Base-by-base conservation (phyloP, 2,797 vertebrate species). In the Parauchenoglanis ngamensis region DNA sequence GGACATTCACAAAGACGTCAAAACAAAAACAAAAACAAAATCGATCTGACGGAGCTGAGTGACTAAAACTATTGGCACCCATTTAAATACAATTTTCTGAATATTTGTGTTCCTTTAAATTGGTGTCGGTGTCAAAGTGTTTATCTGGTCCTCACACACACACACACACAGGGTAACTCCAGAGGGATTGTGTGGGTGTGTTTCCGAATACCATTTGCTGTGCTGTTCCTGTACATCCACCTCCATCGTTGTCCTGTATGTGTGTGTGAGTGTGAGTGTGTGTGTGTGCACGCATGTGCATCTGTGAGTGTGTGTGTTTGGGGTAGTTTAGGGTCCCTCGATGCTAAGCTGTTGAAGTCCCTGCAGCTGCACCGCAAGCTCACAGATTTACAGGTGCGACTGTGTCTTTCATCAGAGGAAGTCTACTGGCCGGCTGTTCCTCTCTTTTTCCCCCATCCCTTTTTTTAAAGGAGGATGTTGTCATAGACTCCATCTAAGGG, bases 331-430 rank as follows among this genome's bases (percentile, higher is more conserved):
- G 92, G 87, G 90, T 93, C 92, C 94, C 89, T 52, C 88, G 85
- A 87, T 89, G 91, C 91, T 90, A 92, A 92, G 92, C 91, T 92
- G 88, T 87, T 91, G 91, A 93, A 85, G 94, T 92, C 87, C 91
- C 91, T 94, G 95, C 96, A 97, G 96, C 95, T 96, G 96, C 93
- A 91, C 88, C 31, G 90, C 91, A 90, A 94, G 89, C 89, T 92
- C 92, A 93, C 90, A 95, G 96, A 96, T 96, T 97, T 96, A 96
- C 94, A 96, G 95, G 96, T 94, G 94, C 93, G 94, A 95, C 88
- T 96, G 96, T 96, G 95, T 96, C 96, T 93, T 95, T 96, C 94
- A 96, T 96, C 96, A 94, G 94, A 96, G 95, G 95, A 96, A 97
- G 95, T 93, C 92, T 92, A 94, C 93, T 92, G 89, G 88, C 93